phyloP scores from a whole-genome alignment of 2,888 invertebrate genomes.

The Campopleginae sp. region DNA sequence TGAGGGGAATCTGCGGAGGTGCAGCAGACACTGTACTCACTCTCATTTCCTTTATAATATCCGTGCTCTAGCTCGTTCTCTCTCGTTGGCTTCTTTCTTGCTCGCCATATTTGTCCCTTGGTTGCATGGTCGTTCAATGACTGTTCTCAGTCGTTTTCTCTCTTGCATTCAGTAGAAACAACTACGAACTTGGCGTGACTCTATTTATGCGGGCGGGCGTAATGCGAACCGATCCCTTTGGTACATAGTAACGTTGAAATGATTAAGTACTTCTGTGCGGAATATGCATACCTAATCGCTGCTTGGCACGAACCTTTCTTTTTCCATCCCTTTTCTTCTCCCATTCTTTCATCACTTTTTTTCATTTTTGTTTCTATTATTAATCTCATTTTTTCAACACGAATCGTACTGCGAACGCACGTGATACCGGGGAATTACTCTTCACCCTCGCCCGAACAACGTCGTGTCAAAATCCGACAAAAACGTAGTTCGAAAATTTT shows the following conservation, averaged over 20 bases:
- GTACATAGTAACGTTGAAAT: constrained; percentile 68
- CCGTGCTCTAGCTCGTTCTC: background rate
- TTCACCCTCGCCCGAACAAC: constrained; percentile 11
- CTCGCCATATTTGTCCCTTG: background rate
- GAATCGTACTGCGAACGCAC: constrained; percentile 17
- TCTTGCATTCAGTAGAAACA: constrained; percentile 33
- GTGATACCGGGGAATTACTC: constrained; percentile 30
- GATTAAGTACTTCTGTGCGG: constrained; percentile 69
- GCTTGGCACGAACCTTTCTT: constrained; percentile 60
- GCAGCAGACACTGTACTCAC: background rate
- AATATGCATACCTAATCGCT: constrained; percentile 71
- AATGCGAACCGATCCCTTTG: constrained; percentile 68
- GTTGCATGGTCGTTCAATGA: background rate
- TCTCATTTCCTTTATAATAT: constrained; percentile 3
- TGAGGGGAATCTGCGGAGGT: constrained; percentile 3
- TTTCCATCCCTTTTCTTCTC: constrained; percentile 21
- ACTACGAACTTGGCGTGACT: constrained; percentile 66
- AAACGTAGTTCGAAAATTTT: constrained; percentile 2
- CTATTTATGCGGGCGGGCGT: constrained; percentile 68
- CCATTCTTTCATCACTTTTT: constrained; percentile 27
- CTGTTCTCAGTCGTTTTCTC: background rate
- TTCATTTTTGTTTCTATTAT: constrained; percentile 23
- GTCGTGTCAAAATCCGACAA: background rate
- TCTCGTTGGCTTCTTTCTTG: background rate
- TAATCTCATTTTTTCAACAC: constrained; percentile 38